These are phyloP conservation scores for Proterorhinus semilunaris DNA, from an alignment of 2,113 vertebrate genomes.

Conservation along the genomic window DNA sequence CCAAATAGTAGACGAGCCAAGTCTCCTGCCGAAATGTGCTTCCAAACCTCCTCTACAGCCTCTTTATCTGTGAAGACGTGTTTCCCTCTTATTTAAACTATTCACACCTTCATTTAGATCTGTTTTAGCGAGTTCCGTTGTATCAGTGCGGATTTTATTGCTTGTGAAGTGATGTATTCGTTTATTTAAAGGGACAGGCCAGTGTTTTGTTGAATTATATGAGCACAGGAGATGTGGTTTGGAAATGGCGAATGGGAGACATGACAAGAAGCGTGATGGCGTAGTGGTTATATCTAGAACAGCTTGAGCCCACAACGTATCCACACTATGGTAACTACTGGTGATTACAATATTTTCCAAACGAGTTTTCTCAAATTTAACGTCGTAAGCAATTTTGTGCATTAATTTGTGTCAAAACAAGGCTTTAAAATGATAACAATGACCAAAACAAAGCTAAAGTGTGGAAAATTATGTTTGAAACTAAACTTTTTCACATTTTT, in stretches of 20 bases:
- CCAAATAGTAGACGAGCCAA: not conserved
- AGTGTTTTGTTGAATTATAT: not conserved
- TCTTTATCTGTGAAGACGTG: conserved; percentile 8
- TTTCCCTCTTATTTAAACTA: conserved; percentile 19
- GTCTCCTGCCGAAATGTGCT: conserved; percentile 53
- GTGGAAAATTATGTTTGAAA: too few relatives aligned
- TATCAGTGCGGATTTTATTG: conserved; percentile 22
- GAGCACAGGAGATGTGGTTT: not conserved
- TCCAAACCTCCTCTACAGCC: conserved; percentile 68
- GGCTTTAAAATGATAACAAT: too few relatives aligned
- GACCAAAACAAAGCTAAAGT: too few relatives aligned
- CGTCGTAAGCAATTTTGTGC: too few relatives aligned
- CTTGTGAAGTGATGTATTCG: conserved; percentile 31
- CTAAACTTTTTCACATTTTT: too few relatives aligned
- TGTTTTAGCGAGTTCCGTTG: conserved; percentile 8
- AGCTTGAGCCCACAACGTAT: too few relatives aligned
- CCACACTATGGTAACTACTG: too few relatives aligned
- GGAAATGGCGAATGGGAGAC: not conserved
- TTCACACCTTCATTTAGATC: conserved; percentile 23
- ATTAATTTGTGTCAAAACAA: too few relatives aligned
- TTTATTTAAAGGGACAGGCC: conserved; percentile 10
- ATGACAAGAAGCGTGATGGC: not conserved
- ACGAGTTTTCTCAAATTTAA: too few relatives aligned
- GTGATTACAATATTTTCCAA: too few relatives aligned
- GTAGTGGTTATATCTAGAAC: too few relatives aligned